Conservation (phyloP, 2,888 invertebrate genomes). For the Pharmacophagus antenor region DNA sequence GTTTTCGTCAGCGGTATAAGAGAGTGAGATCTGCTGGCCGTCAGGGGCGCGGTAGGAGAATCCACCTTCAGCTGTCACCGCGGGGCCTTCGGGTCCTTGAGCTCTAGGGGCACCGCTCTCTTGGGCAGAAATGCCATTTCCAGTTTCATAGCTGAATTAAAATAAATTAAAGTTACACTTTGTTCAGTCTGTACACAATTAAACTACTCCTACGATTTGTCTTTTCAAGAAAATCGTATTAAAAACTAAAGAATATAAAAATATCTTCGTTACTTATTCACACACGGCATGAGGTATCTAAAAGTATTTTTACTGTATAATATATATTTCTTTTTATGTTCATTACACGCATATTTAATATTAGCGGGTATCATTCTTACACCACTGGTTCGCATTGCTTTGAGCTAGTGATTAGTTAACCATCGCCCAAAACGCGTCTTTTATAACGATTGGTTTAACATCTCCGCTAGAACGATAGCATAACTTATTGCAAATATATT, state of each 20-base stretch:
- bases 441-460: not conserved
- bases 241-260: too few species aligned
- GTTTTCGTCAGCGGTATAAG: conserved; percentile 86
- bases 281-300: too few species aligned
- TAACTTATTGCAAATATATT: not conserved
- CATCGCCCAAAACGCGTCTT: not conserved
- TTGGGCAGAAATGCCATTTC: conserved; percentile 83
- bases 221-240: too few species aligned
- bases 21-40: conserved; percentile 82
- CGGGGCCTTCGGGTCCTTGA: conserved; percentile 75
- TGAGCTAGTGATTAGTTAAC: too few species aligned
- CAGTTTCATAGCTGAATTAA: conserved; percentile 81
- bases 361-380: not conserved
- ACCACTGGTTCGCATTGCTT: not conserved
- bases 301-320: too few species aligned
- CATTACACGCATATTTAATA: too few species aligned
- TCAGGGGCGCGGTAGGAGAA: conserved; percentile 85
- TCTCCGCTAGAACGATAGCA: not conserved
- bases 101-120: conserved; percentile 82
- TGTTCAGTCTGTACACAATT: too few species aligned
- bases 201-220: too few species aligned
- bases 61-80: conserved; percentile 83
- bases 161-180: too few species aligned
- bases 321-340: too few species aligned
- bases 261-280: too few species aligned